Percentiles rank a stretch among this genome's conserved stretches.
Evolutionary conservation across 2,888 invertebrate genomes (phyloP).

Genomic region (Phyto melanocephala): DNA sequence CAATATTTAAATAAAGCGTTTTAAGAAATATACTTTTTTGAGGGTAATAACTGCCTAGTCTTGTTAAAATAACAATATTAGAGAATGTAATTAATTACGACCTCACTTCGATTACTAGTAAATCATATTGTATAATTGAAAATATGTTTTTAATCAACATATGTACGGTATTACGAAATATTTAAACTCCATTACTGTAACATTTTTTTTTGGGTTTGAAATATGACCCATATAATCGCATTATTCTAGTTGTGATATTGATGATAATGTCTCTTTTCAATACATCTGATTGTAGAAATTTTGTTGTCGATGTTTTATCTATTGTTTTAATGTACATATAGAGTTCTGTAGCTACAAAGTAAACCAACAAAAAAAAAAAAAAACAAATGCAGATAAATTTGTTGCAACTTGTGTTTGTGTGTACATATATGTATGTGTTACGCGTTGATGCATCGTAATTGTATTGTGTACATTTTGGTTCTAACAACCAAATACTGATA

Average conservation of each 20-base stretch:
- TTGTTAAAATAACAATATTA: no score
- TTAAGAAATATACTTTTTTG: no score
- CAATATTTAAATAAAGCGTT: no score
- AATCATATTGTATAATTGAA: no score
- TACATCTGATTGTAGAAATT: slow-evolving; percentile 6
- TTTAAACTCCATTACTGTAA: no score
- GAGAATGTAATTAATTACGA: no score
- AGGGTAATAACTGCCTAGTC: no score
- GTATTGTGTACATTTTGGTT: slow-evolving; percentile 21
- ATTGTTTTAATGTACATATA: neutral
- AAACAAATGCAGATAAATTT: slow-evolving; percentile 11
- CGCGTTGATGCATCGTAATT: slow-evolving; percentile 32
- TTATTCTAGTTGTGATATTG: neutral
- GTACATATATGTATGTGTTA: neutral
- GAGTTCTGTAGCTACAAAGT: neutral
- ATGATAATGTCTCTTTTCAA: neutral
- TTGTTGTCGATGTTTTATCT: neutral
- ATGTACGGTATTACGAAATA: no score
- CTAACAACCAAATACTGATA: slow-evolving; percentile 7
- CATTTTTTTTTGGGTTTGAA: no score
- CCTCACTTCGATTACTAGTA: no score
- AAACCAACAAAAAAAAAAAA: neutral
- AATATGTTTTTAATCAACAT: no score
- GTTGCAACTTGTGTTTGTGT: neutral
- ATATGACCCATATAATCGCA: neutral